A percentile compares a stretch with the other conserved stretches of the same genome.
phyloP scores from a whole-genome alignment of 2,888 invertebrate species.

The Drosophila pegasa region DNA sequence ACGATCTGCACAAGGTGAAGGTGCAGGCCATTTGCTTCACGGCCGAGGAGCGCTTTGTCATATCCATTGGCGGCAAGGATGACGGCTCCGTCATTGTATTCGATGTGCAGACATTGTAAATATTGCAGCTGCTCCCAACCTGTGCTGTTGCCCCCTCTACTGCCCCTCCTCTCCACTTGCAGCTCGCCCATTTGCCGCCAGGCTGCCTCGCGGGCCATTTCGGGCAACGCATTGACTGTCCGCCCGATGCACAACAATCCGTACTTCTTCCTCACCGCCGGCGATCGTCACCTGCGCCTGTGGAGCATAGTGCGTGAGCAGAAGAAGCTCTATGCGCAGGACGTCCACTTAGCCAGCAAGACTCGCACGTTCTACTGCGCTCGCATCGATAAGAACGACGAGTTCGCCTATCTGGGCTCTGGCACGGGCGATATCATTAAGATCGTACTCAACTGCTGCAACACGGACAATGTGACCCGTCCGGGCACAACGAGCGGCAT shows the following conservation, averaged over 20 bases:
- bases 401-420: slow-evolving; percentile 93
- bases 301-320: slow-evolving; percentile 91
- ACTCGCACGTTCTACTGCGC: slow-evolving; percentile 91
- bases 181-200: slow-evolving; percentile 88
- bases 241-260: slow-evolving; percentile 86
- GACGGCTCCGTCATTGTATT: slow-evolving; percentile 95
- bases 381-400: slow-evolving; percentile 89
- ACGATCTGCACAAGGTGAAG: slow-evolving; percentile 94
- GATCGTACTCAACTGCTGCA: slow-evolving; percentile 84
- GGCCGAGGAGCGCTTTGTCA: slow-evolving; percentile 91
- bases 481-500: slow-evolving; percentile 83
- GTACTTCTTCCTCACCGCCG: slow-evolving; percentile 90
- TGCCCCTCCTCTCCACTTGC: neutral
- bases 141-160: neutral
- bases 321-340: slow-evolving; percentile 89
- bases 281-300: slow-evolving; percentile 90
- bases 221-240: slow-evolving; percentile 89
- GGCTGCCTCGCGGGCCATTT: slow-evolving; percentile 88
- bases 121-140: neutral
- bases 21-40: slow-evolving; percentile 94
- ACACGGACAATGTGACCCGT: slow-evolving; percentile 80
- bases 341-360: slow-evolving; percentile 92
- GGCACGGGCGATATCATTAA: slow-evolving; percentile 88
- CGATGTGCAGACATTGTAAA: slow-evolving; percentile 88
- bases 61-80: slow-evolving; percentile 95